These are phyloP conservation scores for Drosophila funebris DNA, from an alignment of 1,140 invertebrate species.

Conservation along the genomic window DNA sequence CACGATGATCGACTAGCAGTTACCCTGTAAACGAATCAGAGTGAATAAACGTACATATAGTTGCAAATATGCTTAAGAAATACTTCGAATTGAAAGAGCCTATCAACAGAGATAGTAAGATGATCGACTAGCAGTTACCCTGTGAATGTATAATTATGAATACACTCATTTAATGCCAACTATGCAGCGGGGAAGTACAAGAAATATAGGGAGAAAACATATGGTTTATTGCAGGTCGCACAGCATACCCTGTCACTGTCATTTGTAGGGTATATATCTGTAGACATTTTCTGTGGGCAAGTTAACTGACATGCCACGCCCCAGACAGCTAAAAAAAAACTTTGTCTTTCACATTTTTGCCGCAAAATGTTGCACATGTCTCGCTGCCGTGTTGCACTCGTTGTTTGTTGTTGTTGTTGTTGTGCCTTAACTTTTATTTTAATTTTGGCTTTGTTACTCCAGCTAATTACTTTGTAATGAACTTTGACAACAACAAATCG, in stretches of 20 bases:
- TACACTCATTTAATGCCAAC: no score
- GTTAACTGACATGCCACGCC: constrained; percentile 14
- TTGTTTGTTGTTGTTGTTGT: neutral
- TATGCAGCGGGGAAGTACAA: neutral
- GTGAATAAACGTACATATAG: no score
- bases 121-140: no score
- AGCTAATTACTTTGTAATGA: constrained; percentile 81
- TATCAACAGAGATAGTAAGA: no score
- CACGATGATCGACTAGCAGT: no score
- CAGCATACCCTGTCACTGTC: neutral
- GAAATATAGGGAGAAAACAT: no score
- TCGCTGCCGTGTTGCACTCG: constrained; percentile 41
- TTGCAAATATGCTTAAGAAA: no score
- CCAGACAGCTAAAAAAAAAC: constrained; percentile 30
- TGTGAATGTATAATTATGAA: no score
- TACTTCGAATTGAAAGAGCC: no score
- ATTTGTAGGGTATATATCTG: neutral
- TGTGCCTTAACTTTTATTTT: constrained; percentile 21
- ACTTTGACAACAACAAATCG: constrained; percentile 67
- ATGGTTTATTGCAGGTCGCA: no score
- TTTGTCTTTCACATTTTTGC: constrained; percentile 53
- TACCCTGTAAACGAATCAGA: no score
- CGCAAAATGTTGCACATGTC: constrained; percentile 74
- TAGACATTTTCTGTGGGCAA: neutral
- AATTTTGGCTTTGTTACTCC: constrained; percentile 28